Evolutionary conservation across 2,797 vertebrate species (phyloP), one percentile per base, ranked within the genome.

Genomic region (Microctenopoma lineatum): DNA sequence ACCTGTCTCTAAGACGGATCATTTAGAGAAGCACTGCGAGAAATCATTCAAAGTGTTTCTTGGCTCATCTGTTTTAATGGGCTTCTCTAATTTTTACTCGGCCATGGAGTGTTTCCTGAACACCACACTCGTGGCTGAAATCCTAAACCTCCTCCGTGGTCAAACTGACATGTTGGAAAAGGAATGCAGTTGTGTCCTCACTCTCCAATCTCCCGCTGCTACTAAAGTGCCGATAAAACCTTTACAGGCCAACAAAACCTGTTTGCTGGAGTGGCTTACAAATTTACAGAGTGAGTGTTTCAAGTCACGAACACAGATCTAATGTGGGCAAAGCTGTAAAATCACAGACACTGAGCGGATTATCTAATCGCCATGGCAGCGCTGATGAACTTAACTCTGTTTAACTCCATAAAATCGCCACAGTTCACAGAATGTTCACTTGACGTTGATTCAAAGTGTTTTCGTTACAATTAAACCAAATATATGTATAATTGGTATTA

Each of bases 241-340:
- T 95, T 95, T 94, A 95, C 84, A 65, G 90, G 85, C 84, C 88
- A 85, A 93, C 91, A 91, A 93, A 94, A 92, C 86, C 90, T 93
- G 92, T 92, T 94, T 92, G 90, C 87, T 87, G 86, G 91, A 93
- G 91, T 89, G 91, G 86, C 82, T 82, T 90, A 92, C 91, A 92
- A 90, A 91, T 90, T 92, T 92, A 92, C 87, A 85, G 80, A 91
- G 89, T 90, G 89, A 94, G 91, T 93, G 93, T 90, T 94, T 93
- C 90, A 85, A 94, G 94, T 94, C 93, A 95, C 92, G 92, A 93
- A 94, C 83, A 77, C 73, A 79, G 84, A 86, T 87, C 87, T 91
- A 84, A 93, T 88, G 81, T 84, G 89, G 73, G 86, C 83, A 80
- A 85, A 82, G 83, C 80, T 84, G 81, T 90, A 79, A 92, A 91